phyloP scores from a whole-genome alignment of 2,888 invertebrate species.

The Endomychus coccineus region DNA sequence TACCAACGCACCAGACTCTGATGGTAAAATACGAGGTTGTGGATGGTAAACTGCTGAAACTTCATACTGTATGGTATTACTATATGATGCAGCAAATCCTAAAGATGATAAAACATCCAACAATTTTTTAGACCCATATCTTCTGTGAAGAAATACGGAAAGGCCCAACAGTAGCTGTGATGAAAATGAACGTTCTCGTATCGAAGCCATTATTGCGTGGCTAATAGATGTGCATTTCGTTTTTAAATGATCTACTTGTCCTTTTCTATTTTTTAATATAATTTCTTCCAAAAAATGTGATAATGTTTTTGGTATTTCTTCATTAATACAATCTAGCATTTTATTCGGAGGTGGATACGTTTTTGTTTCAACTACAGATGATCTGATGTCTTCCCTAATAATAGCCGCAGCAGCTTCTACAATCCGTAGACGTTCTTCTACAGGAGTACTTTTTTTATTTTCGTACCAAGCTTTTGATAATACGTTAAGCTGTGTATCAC shows the following conservation, averaged over 20 bases:
- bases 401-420: conserved; percentile 36
- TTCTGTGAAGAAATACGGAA: no score
- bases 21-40: no score
- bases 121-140: no score
- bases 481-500: conserved; percentile 29
- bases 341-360: conserved; percentile 32
- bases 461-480: conserved; percentile 20
- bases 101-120: no score
- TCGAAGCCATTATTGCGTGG: no score
- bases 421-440: conserved; percentile 26
- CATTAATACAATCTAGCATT: conserved; percentile 25
- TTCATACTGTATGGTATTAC: no score
- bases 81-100: no score
- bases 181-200: no score
- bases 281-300: conserved; percentile 9
- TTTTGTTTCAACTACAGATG: conserved; percentile 30
- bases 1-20: no score
- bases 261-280: conserved; percentile 21
- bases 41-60: no score
- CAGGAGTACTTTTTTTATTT: conserved; percentile 9
- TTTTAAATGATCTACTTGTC: conserved; percentile 17
- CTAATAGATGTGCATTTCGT: no score
- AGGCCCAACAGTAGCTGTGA: no score
- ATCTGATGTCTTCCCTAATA: conserved; percentile 35
- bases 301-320: conserved; percentile 27